Percentiles rank a stretch among this genome's conserved stretches.
Evolutionary conservation across 2,113 vertebrate species (phyloP).

Genomic region (Pogonocichla stellata): DNA sequence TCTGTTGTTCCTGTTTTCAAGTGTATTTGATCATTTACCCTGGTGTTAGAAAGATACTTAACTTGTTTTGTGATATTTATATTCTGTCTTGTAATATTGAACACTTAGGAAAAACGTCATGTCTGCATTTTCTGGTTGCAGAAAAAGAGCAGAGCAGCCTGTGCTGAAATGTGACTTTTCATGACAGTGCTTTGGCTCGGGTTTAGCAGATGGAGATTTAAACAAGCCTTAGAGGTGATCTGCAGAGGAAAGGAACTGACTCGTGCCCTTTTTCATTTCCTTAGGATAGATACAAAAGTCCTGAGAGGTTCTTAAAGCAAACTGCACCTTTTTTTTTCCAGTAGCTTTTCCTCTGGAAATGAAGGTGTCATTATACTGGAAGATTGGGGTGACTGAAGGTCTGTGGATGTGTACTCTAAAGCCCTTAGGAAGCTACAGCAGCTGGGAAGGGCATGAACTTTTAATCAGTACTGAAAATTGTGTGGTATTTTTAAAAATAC

Average conservation of each 20-base stretch:
- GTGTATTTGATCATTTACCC: constrained; percentile 73
- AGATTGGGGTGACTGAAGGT: constrained; percentile 12
- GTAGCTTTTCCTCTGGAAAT: constrained; percentile 16
- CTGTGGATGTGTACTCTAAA: not conserved
- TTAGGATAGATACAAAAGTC: constrained; percentile 23
- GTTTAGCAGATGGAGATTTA: constrained; percentile 42
- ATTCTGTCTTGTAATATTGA: constrained; percentile 64
- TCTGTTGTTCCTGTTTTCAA: constrained; percentile 65
- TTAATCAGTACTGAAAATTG: constrained; percentile 30
- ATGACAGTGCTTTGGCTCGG: constrained; percentile 32
- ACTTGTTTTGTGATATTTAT: constrained; percentile 72
- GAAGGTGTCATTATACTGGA: not conserved
- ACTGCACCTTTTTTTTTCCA: not conserved
- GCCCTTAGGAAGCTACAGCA: not conserved
- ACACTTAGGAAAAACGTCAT: constrained; percentile 62
- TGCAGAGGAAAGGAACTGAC: constrained; percentile 11
- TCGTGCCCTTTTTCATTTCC: constrained; percentile 16
- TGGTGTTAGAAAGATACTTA: constrained; percentile 67
- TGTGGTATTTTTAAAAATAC: not conserved
- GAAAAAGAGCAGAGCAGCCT: constrained; percentile 46
- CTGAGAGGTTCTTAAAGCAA: constrained; percentile 20
- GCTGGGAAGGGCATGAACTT: not conserved
- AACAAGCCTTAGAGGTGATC: constrained; percentile 64
- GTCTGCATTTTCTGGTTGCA: constrained; percentile 66
- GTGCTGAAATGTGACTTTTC: constrained; percentile 51